Percentiles rank a stretch among this genome's conserved stretches.
These are phyloP conservation scores for Psilopsiagon aymara DNA, from an alignment of 2,113 vertebrate genomes.

Conservation along the genomic window DNA sequence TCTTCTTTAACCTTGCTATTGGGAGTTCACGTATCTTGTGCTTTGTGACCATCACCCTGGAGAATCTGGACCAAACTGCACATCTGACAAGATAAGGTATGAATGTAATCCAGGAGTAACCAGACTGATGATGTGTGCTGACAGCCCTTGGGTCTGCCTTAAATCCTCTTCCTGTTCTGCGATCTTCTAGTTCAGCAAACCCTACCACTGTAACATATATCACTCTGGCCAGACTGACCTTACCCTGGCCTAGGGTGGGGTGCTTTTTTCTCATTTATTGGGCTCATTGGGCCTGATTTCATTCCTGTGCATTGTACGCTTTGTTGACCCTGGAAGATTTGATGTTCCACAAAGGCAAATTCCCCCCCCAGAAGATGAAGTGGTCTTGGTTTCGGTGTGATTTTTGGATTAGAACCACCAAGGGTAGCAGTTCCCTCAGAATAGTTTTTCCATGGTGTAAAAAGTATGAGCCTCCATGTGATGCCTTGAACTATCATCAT, in stretches of 20 bases:
- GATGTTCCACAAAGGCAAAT: conserved; percentile 17
- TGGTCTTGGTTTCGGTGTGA: conserved; percentile 21
- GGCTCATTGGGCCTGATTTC: conserved; percentile 47
- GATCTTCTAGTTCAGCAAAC: not conserved
- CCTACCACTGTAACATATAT: not conserved
- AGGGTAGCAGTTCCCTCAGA: conserved; percentile 11
- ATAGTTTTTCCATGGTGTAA: not conserved
- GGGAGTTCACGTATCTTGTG: not conserved
- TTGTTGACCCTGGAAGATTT: conserved; percentile 48
- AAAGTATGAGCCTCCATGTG: conserved; percentile 48
- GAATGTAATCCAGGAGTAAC: not conserved
- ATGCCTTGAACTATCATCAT: conserved; percentile 49
- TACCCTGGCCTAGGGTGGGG: not conserved
- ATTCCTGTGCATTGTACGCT: conserved; percentile 22
- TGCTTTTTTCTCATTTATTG: conserved; percentile 37
- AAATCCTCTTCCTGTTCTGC: not conserved
- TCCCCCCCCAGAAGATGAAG: conserved; percentile 31
- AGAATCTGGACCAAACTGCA: not conserved
- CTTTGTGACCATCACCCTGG: not conserved
- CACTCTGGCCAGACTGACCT: conserved; percentile 13
- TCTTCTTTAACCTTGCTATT: not conserved
- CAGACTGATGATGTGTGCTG: not conserved
- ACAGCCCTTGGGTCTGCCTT: not conserved
- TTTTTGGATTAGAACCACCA: conserved; percentile 41
- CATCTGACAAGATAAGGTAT: not conserved